Evolutionary conservation across 1,140 invertebrate genomes (phyloP), one percentile per base, ranked within the genome.

Genomic region (Drosophila athabasca): DNA sequence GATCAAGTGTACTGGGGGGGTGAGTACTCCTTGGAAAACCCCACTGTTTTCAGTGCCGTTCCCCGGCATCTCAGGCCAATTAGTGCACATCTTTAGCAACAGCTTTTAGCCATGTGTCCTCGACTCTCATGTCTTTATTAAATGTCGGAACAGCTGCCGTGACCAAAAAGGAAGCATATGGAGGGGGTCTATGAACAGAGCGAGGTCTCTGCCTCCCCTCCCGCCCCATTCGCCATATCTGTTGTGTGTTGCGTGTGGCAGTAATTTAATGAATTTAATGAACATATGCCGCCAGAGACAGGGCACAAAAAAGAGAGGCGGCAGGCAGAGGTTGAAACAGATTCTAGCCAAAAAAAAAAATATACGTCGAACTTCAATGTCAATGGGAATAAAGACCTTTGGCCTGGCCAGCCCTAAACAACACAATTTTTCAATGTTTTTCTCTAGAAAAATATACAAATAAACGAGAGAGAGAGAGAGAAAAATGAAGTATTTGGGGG

Each of bases 221-320:
- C 13, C 67, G 26, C 70, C 62, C 48, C 58, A 9, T 54, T 55
- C 43, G 39, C 51, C 48, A 45, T 60, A 49, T 59, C 69, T 44
- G 62, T 24, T 57, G 48, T 48, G 49, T 13, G 59, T 31, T 73
- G 77, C 51, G 62, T 70, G 80, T 76, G 81, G 43, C 54, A 19
- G 79, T 88, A 87, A 87, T 82, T 88, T 87, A 87, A 87, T 87
- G 82, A 82, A 88, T 87, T 88, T 88, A 87, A 87, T 87, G 82
- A 87, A 87, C 83, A 87, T 88, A 87, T 87, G 82, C 74, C 67
- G 66, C 62, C 57, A 61, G 45, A 61, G 51, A 65, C 57, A 64
- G 11, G 44, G 41, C 45, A 61, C 31, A 43, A 49, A 31, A 31
- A 7, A 8, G 29, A 31, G 31, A 9, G 49, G 24, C 24, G 6